Conservation (phyloP, 2,888 invertebrate species). For the Aethes cnicana region DNA sequence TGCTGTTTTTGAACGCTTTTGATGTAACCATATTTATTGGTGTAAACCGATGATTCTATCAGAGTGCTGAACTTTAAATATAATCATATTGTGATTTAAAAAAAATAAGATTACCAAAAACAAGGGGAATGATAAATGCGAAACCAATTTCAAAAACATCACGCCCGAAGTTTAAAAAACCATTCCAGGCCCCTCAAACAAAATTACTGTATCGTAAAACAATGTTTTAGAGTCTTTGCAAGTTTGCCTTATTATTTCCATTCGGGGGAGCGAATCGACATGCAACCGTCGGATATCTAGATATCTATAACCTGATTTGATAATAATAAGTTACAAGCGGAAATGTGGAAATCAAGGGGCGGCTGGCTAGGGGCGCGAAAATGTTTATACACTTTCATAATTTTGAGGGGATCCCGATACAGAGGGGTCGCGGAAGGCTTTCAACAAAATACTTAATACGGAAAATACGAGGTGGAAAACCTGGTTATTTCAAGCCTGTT, state of each 20-base stretch:
- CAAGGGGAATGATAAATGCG: conserved; percentile 37
- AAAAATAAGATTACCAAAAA: conserved; percentile 8
- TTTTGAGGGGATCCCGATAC: conserved; percentile 77
- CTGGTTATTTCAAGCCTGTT: conserved; percentile 64
- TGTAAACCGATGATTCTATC: too few species aligned
- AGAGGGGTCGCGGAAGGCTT: conserved; percentile 67
- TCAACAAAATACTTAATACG: conserved; percentile 76
- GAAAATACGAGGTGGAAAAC: conserved; percentile 71
- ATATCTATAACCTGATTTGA: conserved; percentile 80
- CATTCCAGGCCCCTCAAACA: conserved; percentile 37
- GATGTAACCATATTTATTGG: too few species aligned
- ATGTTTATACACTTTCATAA: conserved; percentile 82
- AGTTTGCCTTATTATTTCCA: conserved; percentile 69
- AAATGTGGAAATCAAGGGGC: conserved; percentile 72
- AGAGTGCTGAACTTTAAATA: too few species aligned
- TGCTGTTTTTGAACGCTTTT: too few species aligned
- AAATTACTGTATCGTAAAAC: conserved; percentile 75
- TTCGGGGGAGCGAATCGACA: conserved; percentile 61
- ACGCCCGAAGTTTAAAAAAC: conserved; percentile 35
- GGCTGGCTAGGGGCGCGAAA: conserved; percentile 69
- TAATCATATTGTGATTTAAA: conserved; percentile 1
- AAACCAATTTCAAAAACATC: conserved; percentile 38
- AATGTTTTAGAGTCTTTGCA: conserved; percentile 71
- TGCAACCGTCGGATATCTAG: conserved; percentile 61
- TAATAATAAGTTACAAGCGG: conserved; percentile 77